These are phyloP conservation scores for Augochlora pura DNA, from an alignment of 1,140 invertebrate genomes.

Conservation along the genomic window DNA sequence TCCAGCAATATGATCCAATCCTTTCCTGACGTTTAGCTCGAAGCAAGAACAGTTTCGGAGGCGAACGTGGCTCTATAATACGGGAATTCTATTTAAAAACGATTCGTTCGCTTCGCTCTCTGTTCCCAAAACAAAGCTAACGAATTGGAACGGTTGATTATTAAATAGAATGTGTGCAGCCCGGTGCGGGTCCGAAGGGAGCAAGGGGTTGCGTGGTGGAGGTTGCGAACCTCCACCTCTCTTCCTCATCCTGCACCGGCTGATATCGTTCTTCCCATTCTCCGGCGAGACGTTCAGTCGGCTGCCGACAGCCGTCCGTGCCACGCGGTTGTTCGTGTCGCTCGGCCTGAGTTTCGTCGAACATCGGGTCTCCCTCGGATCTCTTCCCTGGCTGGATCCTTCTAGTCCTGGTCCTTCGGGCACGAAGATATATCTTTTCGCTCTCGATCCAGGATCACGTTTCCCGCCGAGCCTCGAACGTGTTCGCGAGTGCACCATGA, in stretches of 20 bases:
- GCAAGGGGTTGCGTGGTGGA: slow-evolving; percentile 58
- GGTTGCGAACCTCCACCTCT: slow-evolving; percentile 57
- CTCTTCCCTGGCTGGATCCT: not conserved
- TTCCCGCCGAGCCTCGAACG: not conserved
- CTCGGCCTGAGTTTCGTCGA: not conserved
- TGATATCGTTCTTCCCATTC: slow-evolving; percentile 56
- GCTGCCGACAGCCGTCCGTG: slow-evolving; percentile 72
- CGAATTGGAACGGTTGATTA: not conserved
- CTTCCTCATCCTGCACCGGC: slow-evolving; percentile 50
- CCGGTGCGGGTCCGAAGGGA: slow-evolving; percentile 31
- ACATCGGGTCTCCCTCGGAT: no score
- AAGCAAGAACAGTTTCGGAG: no score
- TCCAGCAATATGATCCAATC: no score
- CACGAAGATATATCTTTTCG: not conserved
- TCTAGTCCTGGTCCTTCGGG: no score
- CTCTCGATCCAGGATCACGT: not conserved
- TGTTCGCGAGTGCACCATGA: slow-evolving; percentile 26
- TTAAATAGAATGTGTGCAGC: no score
- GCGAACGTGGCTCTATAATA: no score
- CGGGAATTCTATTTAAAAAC: no score
- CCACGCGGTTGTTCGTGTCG: slow-evolving; percentile 44
- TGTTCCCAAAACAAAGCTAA: no score
- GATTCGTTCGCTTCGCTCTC: no score
- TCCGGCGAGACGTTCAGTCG: slow-evolving; percentile 72
- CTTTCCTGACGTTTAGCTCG: no score